phyloP scores from a whole-genome alignment of 2,888 invertebrate genomes.

The Tetranychus piercei region DNA sequence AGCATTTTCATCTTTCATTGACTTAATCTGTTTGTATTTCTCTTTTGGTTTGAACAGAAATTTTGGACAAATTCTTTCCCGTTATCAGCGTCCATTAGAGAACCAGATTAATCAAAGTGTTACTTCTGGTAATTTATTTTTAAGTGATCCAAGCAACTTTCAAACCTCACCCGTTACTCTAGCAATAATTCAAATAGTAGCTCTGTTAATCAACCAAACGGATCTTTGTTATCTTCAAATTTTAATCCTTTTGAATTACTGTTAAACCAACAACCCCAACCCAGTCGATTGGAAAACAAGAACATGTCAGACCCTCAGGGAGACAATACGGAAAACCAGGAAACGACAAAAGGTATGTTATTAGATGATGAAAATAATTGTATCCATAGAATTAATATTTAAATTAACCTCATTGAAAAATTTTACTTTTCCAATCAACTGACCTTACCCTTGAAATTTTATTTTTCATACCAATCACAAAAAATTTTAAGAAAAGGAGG shows the following conservation, averaged over 20 bases:
- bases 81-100: not conserved
- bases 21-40: not conserved
- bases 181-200: not conserved
- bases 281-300: not conserved
- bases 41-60: not conserved
- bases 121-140: not conserved
- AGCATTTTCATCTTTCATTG: not conserved
- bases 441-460: not conserved
- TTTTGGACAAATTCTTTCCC: not conserved
- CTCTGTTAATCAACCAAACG: not conserved
- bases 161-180: not conserved
- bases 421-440: not conserved
- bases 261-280: not conserved
- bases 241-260: not conserved
- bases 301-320: not conserved
- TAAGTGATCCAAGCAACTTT: not conserved
- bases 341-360: not conserved
- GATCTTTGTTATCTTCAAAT: not conserved
- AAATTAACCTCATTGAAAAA: too few relatives aligned
- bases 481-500: not conserved
- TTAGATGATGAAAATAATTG: not conserved
- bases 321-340: not conserved
- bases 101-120: conserved; percentile 4
- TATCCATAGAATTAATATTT: too few relatives aligned
- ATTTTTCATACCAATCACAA: not conserved